Evolutionary conservation across 1,140 invertebrate species (phyloP).

Genomic region (Zaprionus davidi): DNA sequence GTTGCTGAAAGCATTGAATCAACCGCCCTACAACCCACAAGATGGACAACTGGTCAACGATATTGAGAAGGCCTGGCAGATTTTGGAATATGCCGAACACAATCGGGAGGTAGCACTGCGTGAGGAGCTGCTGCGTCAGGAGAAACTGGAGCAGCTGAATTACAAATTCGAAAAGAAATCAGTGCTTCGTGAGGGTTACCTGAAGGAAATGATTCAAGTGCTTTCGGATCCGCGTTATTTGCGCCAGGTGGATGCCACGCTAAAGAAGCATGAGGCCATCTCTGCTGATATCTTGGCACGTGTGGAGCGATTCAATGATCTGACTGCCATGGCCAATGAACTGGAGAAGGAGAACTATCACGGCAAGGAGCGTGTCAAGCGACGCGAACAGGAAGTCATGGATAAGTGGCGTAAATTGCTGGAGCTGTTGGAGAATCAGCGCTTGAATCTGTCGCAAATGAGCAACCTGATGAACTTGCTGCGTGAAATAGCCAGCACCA

Average conservation of each 20-base stretch:
- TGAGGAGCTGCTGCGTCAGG: conserved; percentile 95
- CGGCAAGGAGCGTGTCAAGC: conserved; percentile 92
- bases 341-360: conserved; percentile 96
- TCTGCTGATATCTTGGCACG: conserved; percentile 97
- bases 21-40: conserved; percentile 94
- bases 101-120: conserved; percentile 95
- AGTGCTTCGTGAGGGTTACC: conserved; percentile 89
- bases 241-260: conserved; percentile 96
- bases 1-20: conserved; percentile 95
- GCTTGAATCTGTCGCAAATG: conserved; percentile 90
- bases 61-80: conserved; percentile 96
- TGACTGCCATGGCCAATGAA: conserved; percentile 96
- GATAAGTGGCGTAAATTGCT: conserved; percentile 94
- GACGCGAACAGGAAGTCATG: conserved; percentile 94
- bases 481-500: conserved; percentile 96
- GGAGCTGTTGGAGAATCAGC: conserved; percentile 93
- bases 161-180: conserved; percentile 97
- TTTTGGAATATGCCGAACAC: conserved; percentile 97
- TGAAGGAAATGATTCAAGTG: conserved; percentile 99
- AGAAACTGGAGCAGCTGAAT: conserved; percentile 96
- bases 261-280: conserved; percentile 99
- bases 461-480: conserved; percentile 93
- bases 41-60: conserved; percentile 97
- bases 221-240: conserved; percentile 96
- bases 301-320: conserved; percentile 96